These are phyloP conservation scores for Axinella damicornis DNA, from an alignment of 37 sponge, comb jelly and placozoan species.

Conservation along the genomic window DNA sequence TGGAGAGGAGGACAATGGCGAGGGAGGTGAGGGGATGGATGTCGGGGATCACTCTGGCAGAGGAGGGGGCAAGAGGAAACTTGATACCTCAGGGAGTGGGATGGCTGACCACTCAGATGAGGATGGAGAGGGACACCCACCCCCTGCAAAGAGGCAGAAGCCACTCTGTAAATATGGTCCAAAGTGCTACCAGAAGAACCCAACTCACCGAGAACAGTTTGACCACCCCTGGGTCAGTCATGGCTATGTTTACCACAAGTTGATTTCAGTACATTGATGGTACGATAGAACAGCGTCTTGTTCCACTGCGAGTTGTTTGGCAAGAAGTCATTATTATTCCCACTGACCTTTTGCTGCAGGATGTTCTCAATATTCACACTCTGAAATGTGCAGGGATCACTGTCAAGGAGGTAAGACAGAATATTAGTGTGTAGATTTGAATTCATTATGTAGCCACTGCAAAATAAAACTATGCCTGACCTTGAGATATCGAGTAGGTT, in stretches of 20 bases:
- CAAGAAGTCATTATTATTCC: too few relatives aligned
- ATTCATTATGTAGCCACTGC: too few relatives aligned
- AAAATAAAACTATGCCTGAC: too few relatives aligned
- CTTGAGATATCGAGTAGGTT: too few relatives aligned
- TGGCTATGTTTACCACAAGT: too few relatives aligned
- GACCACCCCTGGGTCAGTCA: conserved; percentile 47
- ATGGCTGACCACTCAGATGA: not conserved
- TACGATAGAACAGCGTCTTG: too few relatives aligned
- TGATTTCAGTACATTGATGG: too few relatives aligned
- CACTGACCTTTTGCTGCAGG: not conserved
- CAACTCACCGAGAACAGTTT: conserved; percentile 48
- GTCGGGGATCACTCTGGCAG: not conserved
- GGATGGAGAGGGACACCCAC: not conserved
- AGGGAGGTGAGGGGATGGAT: conserved; percentile 56
- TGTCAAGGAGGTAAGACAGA: conserved; percentile 2
- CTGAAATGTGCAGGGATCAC: conserved; percentile 26
- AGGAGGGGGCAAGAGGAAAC: not conserved
- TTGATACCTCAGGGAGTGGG: not conserved
- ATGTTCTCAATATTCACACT: not conserved
- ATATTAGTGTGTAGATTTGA: too few relatives aligned
- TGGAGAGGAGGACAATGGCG: conserved; percentile 16
- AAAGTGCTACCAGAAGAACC: conserved; percentile 65
- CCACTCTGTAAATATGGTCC: conserved; percentile 60
- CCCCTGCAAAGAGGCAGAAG: conserved; percentile 32
- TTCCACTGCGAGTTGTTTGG: too few relatives aligned